phyloP scores from a whole-genome alignment of 1,140 invertebrate genomes.

The Drosophila biarmipes region DNA sequence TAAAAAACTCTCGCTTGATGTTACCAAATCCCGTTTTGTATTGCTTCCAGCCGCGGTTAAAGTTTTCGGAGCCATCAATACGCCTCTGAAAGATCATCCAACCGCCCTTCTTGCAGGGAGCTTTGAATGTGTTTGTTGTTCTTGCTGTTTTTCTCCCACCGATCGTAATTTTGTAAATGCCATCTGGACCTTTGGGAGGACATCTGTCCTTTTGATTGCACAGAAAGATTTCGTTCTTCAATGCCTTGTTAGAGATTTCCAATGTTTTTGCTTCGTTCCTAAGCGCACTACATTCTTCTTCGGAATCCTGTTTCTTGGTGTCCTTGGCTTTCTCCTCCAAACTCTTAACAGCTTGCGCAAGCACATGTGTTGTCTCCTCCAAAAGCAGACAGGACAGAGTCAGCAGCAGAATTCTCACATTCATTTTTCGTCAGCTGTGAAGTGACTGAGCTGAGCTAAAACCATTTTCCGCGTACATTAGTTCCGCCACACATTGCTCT shows the following conservation, averaged over 20 bases:
- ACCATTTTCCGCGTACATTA: background rate
- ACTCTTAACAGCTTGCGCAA: background rate
- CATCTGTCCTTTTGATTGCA: background rate
- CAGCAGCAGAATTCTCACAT: background rate
- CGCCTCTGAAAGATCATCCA: slow-evolving; percentile 88
- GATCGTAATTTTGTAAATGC: slow-evolving; percentile 4
- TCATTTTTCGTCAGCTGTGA: background rate
- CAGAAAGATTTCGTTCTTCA: background rate
- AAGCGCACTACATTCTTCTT: slow-evolving; percentile 4
- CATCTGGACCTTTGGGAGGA: background rate
- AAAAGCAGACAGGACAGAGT: background rate
- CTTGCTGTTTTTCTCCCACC: too few relatives aligned
- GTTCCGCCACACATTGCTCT: too few relatives aligned
- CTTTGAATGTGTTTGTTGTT: slow-evolving; percentile 1
- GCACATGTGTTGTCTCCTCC: background rate
- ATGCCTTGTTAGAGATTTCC: background rate
- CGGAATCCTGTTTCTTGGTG: background rate
- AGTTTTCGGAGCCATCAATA: slow-evolving; percentile 75
- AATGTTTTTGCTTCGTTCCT: background rate
- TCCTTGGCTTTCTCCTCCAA: background rate
- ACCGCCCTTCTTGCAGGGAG: slow-evolving; percentile 31
- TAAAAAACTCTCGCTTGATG: slow-evolving; percentile 85
- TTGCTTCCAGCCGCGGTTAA: background rate
- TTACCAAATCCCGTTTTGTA: slow-evolving; percentile 88
- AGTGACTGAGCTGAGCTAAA: background rate